Evolutionary conservation across 2,888 invertebrate genomes (phyloP), one percentile per base, ranked within the genome.

Genomic region (Chloroclystis v-ata): DNA sequence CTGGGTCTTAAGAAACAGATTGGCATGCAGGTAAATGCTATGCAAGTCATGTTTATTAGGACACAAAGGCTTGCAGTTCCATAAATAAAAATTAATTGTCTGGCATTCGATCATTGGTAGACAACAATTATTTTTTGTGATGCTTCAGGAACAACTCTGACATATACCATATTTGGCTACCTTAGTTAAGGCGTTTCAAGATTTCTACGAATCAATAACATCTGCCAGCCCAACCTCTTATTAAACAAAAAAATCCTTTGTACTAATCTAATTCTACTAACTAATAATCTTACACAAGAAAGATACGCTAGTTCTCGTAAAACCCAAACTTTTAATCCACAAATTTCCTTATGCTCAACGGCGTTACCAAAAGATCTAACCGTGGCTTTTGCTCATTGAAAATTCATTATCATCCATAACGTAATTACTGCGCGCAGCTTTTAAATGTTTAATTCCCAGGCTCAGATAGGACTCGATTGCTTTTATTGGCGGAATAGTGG

Each of bases 371-470:
- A 33, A 42, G 14, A 12, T 13, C 33, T 29, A 50, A 28, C 30
- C 25, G 45, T 40, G 51, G 52, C 57, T 74, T 77, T 77, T 78
- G 65, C 72, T 75, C 66, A 76, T 75, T 72, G 72, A 49, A 69
- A 75, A 74, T 79, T 78, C 73, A 80, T 74, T 75, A 74, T 69
- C 32, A 33, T 33, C 32, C 65, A 75, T 76, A 76, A 73, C 69
- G 72, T 75, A 78, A 80, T 75, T 75, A 75, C 60, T 67, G 75
- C 60, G 67, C 60, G 67, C 60, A 67, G 65, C 64, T 68, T 77
- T 79, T 77, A 76, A 78, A 78, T 75, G 66, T 75, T 75, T 68
- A 75, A 75, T 73, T 64, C 65, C 63, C 66, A 69, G 69, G 69
- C 62, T 65, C 60, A 65, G 65, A 70, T 66, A 68, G 71, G 70